Evolutionary conservation across 2,113 vertebrate genomes (phyloP), one percentile per base, ranked within the genome.

Genomic region (Ondatra zibethicus): DNA sequence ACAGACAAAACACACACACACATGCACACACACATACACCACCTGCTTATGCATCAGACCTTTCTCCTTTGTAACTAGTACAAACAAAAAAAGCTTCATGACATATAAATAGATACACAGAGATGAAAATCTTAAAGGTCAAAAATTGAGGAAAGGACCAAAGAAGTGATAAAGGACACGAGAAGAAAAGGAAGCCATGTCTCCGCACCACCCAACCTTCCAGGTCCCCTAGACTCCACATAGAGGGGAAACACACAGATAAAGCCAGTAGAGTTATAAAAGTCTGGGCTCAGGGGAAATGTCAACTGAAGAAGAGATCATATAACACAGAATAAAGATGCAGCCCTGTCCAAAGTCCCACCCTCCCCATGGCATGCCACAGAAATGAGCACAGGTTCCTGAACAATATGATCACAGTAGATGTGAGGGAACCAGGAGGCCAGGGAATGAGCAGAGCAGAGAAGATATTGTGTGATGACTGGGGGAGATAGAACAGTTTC

Each of bases 301-400:
- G 4, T 50, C 3, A 3, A 45, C 5, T n/a, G 10, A 19, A 3
- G 39, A 36, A 61, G 27, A 68, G 11, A 52, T 21, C 1, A 3
- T 11, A 1, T 9, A 29, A 52, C 39, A 29, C 31, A 21, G 14
- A 58, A 11, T 19, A 19, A 6, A 80, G 52, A 72, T 4, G 11
- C 68, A 95, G 31, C 58, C 39, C 9, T 2, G 21, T n/a, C n/a
- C 72, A 68, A 36, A 23, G 52, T 10, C 16, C 0, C 27, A 36
- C 19, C 10, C 63, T 55, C 9, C 42, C 0, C 0, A 0, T 4
- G 58, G n/a, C 42, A 5, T 7, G 0, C 33, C 2, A 36, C 9
- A 45, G 36, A 45, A n/a, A 2, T 0, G 25, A 33, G 17, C 13
- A 2, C 50, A 21, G 17, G 65, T 85, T 66, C 3, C 1, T 9